phyloP scores from a whole-genome alignment of 2,888 invertebrate genomes.

The Tachina fera region DNA sequence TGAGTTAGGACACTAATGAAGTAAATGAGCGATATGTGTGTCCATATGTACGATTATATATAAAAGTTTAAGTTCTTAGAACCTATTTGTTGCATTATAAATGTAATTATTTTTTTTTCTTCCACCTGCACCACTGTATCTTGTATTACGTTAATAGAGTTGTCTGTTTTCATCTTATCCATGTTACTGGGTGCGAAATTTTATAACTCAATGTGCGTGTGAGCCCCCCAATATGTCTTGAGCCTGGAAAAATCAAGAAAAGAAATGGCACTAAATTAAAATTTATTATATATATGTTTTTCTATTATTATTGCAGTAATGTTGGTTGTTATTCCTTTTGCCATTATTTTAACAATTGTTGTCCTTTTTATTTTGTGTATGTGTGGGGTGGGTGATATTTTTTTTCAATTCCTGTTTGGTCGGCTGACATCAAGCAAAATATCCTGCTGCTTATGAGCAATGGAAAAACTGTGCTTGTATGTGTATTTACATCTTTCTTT shows the following conservation, averaged over 20 bases:
- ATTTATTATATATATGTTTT: constrained; percentile 45
- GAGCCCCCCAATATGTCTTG: constrained; percentile 63
- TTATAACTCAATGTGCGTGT: constrained; percentile 43
- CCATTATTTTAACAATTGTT: constrained; percentile 56
- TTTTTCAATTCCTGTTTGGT: constrained; percentile 38
- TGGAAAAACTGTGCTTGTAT: constrained; percentile 29
- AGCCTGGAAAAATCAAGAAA: constrained; percentile 48
- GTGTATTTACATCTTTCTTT: constrained; percentile 40
- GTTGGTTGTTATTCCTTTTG: constrained; percentile 32
- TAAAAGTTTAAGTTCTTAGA: too few relatives aligned
- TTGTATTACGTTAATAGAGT: constrained; percentile 41
- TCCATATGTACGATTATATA: too few relatives aligned
- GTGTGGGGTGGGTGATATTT: constrained; percentile 64
- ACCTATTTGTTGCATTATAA: too few relatives aligned
- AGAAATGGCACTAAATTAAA: constrained; percentile 48
- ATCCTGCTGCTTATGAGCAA: constrained; percentile 67
- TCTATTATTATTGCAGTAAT: constrained; percentile 22
- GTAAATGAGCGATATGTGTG: too few relatives aligned
- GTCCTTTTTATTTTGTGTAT: constrained; percentile 40
- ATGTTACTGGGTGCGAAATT: constrained; percentile 55
- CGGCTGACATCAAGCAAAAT: constrained; percentile 72
- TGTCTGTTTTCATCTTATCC: constrained; percentile 22
- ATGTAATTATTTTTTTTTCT: too few relatives aligned
- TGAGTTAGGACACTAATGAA: too few relatives aligned
- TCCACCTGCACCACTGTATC: constrained; percentile 23